Evolutionary conservation across 2,797 vertebrate genomes (phyloP).

Genomic region (Clarias platycephalus): DNA sequence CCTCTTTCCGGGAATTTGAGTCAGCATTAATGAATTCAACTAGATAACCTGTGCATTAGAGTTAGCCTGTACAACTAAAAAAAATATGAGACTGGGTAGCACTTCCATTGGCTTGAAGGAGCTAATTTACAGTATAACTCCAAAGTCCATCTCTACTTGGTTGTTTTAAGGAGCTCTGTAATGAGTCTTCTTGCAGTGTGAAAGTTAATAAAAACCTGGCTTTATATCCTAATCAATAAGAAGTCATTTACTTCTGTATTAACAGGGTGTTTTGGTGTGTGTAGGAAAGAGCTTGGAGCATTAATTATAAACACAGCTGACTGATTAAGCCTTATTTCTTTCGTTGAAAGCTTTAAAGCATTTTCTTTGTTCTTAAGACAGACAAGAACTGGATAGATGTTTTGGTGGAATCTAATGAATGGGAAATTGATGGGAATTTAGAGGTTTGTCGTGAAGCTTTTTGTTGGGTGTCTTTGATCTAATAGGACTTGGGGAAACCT

Average conservation of each 20-base stretch:
- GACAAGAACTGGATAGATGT: no score
- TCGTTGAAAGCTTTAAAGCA: background rate
- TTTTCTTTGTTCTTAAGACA: background rate
- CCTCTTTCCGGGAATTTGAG: background rate
- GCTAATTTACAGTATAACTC: background rate
- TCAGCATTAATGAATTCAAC: background rate
- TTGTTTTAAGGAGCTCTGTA: background rate
- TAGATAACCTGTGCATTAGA: background rate
- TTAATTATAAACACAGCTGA: conserved; percentile 23
- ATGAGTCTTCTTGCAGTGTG: background rate
- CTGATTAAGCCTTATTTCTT: conserved; percentile 3
- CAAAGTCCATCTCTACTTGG: background rate
- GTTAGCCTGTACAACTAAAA: background rate
- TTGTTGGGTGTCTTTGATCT: background rate
- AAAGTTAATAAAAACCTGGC: conserved; percentile 15
- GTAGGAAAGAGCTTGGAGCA: background rate
- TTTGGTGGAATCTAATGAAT: background rate
- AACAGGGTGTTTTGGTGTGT: background rate
- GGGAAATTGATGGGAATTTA: background rate
- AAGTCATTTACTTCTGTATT: background rate
- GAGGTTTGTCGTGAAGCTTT: background rate
- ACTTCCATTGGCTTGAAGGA: background rate
- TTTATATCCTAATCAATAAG: conserved; percentile 35
- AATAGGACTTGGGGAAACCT: background rate
- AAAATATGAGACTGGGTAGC: background rate